Conservation (phyloP, 2,113 vertebrate species). For the Okapia johnstoni region DNA sequence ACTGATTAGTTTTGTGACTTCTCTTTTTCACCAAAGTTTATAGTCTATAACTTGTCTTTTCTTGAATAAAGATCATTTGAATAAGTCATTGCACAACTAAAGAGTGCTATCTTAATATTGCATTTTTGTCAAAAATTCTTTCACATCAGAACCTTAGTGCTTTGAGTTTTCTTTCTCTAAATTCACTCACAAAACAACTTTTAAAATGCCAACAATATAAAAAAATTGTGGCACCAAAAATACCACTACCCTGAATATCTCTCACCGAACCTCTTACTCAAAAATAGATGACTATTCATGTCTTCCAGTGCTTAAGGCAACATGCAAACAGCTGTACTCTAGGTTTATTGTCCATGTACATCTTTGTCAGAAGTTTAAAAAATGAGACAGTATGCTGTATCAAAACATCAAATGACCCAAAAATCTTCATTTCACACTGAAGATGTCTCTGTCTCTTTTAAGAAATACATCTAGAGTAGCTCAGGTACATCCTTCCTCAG, state of each 20-base stretch:
- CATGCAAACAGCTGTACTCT: slow-evolving; percentile 73
- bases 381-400: slow-evolving; percentile 79
- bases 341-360: slow-evolving; percentile 78
- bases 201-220: slow-evolving; percentile 79
- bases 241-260: slow-evolving; percentile 80
- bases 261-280: slow-evolving; percentile 75
- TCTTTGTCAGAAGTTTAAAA: slow-evolving; percentile 79
- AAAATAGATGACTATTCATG: slow-evolving; percentile 72
- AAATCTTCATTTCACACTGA: slow-evolving; percentile 77
- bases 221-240: slow-evolving; percentile 76
- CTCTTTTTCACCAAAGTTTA: slow-evolving; percentile 79
- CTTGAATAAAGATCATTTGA: slow-evolving; percentile 81
- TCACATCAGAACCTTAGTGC: slow-evolving; percentile 78
- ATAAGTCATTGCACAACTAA: slow-evolving; percentile 85
- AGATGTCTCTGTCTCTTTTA: slow-evolving; percentile 75
- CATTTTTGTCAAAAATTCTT: slow-evolving; percentile 78
- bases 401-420: slow-evolving; percentile 79
- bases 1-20: slow-evolving; percentile 83
- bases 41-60: slow-evolving; percentile 84
- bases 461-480: slow-evolving; percentile 78
- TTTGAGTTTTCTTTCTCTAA: slow-evolving; percentile 80
- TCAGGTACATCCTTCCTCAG: slow-evolving; percentile 75
- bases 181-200: slow-evolving; percentile 77
- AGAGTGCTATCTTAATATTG: slow-evolving; percentile 81
- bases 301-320: slow-evolving; percentile 81